Evolutionary conservation across 1,140 invertebrate genomes (phyloP), one percentile per base, ranked within the genome.

Genomic region (Charaxes varanes): DNA sequence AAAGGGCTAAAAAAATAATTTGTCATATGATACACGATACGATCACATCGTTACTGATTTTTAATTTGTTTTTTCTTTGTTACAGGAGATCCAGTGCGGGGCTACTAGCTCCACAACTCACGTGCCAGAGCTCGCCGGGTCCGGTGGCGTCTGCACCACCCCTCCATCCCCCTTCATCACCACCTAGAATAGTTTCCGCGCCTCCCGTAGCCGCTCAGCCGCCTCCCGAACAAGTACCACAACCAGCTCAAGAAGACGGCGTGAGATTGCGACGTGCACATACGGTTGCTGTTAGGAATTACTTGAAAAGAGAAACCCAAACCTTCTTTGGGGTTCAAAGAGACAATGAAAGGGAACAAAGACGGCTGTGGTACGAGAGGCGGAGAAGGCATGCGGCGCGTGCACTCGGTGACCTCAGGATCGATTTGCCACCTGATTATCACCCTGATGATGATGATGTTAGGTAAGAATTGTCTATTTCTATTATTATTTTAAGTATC

Each of bases 281-380:
- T 54, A 67, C 69, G 6, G 59, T 84, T 18, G 55, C 69, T 34
- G 60, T 86, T 42, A 63, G 80, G 34, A 86, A 90, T 54, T 93
- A 91, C 68, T 88, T 93, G 41, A 92, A 89, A 62, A 86, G 88
- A 44, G 91, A 92, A 69, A 92, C 92, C 8, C 90, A 91, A 7
- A 90, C 88, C 35, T 94, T 94, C 70, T 93, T 94, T 67, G 92
- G 92, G 4, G 89, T 94, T 17, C 88, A 92, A 57, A 89, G 91
- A 53, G 88, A 91, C 56, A 89, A 89, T 31, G 91, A 93, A 72
- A 85, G 87, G 16, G 83, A 88, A 48, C 90, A 93, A 74, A 88
- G 87, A 57, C 81, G 88, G 49, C 73, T 91, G 72, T 94, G 92
- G 92, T 81, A 90, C 36, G 91, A 93, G 53, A 85, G 92, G 63